phyloP scores from a whole-genome alignment of 2,113 vertebrate genomes.

The Macrotis lagotis region DNA sequence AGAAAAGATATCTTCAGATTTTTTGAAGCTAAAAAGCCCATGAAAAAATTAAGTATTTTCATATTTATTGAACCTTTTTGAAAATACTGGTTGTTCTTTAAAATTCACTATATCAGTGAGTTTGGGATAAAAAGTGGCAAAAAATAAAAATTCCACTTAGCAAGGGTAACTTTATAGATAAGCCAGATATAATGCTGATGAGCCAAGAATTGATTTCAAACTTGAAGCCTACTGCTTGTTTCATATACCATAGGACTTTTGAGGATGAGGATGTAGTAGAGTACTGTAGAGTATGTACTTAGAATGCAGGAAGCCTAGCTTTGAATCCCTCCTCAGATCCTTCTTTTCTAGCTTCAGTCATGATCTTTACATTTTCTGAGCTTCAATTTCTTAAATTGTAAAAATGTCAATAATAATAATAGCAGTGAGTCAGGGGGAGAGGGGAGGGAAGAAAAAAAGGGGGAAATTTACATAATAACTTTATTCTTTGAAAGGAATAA shows the following conservation, averaged over 20 bases:
- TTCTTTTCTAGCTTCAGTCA: background rate
- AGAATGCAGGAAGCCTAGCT: background rate
- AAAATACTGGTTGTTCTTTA: conserved; percentile 5
- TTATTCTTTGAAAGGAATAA: background rate
- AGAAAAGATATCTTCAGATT: background rate
- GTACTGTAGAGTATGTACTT: background rate
- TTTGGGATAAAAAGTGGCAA: background rate
- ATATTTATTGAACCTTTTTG: background rate
- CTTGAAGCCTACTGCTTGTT: background rate
- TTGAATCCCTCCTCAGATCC: background rate
- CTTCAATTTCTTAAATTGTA: background rate
- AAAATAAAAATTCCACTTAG: background rate
- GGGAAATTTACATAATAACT: background rate
- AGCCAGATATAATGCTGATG: background rate
- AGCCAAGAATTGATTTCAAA: background rate
- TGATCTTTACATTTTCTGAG: background rate
- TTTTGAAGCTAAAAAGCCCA: background rate
- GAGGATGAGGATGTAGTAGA: background rate
- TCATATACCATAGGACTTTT: background rate
- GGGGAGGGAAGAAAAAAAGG: background rate
- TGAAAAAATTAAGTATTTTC: background rate
- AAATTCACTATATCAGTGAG: background rate
- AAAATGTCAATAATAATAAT: background rate
- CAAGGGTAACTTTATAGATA: background rate
- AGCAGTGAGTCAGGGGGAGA: background rate